Evolutionary conservation across 1,140 invertebrate species (phyloP).

Genomic region (Drosophila kepulauana): DNA sequence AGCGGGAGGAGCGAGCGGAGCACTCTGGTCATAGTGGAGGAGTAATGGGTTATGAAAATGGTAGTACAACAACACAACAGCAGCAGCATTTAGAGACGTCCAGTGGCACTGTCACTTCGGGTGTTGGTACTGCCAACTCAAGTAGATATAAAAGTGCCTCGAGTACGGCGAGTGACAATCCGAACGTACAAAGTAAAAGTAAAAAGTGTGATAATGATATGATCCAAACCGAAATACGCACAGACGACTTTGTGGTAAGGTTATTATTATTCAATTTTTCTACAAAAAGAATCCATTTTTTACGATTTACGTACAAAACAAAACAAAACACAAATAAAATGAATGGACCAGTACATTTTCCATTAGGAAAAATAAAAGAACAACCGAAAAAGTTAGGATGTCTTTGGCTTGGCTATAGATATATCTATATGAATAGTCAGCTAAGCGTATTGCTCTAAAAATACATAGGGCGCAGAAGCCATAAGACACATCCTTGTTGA

Average conservation of each 20-base stretch:
- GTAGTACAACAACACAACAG: constrained; percentile 56
- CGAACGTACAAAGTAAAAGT: constrained; percentile 80
- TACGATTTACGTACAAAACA: constrained; percentile 57
- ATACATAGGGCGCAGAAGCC: neutral
- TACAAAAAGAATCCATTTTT: constrained; percentile 56
- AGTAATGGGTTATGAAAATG: constrained; percentile 54
- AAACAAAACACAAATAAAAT: constrained; percentile 55
- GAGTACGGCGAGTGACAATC: constrained; percentile 27
- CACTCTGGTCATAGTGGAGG: constrained; percentile 33
- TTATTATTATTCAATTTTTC: constrained; percentile 85
- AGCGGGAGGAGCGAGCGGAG: constrained; percentile 86
- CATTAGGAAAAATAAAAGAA: neutral
- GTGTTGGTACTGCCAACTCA: constrained; percentile 42
- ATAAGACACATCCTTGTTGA: constrained; percentile 25
- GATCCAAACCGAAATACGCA: constrained; percentile 85
- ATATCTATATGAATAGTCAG: neutral
- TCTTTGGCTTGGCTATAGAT: constrained; percentile 28
- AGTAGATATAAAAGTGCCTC: constrained; percentile 48
- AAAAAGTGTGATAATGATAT: constrained; percentile 85
- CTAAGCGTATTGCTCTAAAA: constrained; percentile 5
- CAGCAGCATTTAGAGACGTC: constrained; percentile 71
- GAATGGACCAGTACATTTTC: constrained; percentile 11
- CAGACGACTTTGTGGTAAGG: constrained; percentile 85
- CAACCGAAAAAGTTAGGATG: constrained; percentile 8
- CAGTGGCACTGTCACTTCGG: constrained; percentile 47